Evolutionary conservation across 2,113 vertebrate species (phyloP).

Genomic region (Heterocephalus glaber): DNA sequence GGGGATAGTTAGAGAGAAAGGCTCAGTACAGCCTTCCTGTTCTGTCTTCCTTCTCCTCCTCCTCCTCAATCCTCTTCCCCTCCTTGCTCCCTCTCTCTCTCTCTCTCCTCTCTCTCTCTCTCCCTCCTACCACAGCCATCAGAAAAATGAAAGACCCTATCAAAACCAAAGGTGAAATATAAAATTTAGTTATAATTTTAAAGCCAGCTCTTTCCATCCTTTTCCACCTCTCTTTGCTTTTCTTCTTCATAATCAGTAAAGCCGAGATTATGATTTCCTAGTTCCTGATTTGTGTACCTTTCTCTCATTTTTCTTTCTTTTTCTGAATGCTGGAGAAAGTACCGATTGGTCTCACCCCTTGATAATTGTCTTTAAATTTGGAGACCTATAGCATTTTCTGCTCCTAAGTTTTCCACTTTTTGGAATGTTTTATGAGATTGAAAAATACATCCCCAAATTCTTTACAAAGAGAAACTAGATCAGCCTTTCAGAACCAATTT

Average conservation of each 20-base stretch:
- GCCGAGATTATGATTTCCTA: not conserved
- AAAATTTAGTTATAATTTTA: not conserved
- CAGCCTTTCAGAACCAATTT: conserved; percentile 73
- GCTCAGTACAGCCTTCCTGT: not conserved
- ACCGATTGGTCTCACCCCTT: not conserved
- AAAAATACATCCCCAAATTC: conserved; percentile 50
- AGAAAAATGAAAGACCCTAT: not conserved
- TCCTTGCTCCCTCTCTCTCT: not conserved
- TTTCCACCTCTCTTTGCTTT: not conserved
- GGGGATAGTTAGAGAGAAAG: not conserved
- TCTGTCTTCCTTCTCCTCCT: not conserved
- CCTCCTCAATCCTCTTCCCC: not conserved
- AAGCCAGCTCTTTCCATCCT: not conserved
- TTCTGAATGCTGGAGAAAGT: not conserved
- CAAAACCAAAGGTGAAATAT: not conserved
- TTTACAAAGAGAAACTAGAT: conserved; percentile 64
- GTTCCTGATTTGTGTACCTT: not conserved
- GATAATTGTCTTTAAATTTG: not conserved
- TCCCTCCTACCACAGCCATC: not conserved
- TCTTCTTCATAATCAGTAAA: not conserved
- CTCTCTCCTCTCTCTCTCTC: not conserved
- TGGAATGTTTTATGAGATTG: conserved; percentile 15
- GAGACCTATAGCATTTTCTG: not conserved
- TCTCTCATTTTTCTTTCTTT: not conserved
- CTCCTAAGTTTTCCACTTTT: conserved; percentile 43